These are phyloP conservation scores for Microchrysa polita DNA, from an alignment of 2,888 invertebrate species.

Conservation along the genomic window DNA sequence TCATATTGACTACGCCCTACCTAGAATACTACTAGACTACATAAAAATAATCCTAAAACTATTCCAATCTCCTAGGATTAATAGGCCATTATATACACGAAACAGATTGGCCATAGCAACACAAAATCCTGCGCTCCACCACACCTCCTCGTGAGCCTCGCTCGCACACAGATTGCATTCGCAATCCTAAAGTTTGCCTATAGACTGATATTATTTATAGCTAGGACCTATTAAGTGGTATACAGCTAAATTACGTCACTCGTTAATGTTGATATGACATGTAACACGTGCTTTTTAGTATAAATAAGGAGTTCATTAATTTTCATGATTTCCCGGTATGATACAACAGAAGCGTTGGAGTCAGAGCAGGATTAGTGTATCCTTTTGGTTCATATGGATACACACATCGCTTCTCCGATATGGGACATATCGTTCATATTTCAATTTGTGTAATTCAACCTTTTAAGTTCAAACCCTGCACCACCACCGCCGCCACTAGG, in stretches of 20 bases:
- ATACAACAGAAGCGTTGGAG: constrained; percentile 10
- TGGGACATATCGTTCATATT: constrained; percentile 43
- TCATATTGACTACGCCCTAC: too few species aligned
- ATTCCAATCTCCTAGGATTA: constrained; percentile 22
- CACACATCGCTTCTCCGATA: too few species aligned
- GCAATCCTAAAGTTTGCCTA: constrained; percentile 30
- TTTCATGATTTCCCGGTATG: constrained; percentile 27
- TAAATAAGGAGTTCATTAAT: constrained; percentile 41
- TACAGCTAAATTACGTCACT: constrained; percentile 46
- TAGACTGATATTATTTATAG: constrained; percentile 43
- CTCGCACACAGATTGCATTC: constrained; percentile 16
- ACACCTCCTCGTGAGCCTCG: too few species aligned
- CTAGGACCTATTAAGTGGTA: constrained; percentile 49
- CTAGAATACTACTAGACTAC: background rate
- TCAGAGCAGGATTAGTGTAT: background rate
- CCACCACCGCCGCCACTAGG: too few species aligned
- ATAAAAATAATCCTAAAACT: background rate
- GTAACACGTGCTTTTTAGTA: constrained; percentile 44
- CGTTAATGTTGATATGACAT: constrained; percentile 43
- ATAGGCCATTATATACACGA: background rate
- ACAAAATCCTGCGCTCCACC: background rate
- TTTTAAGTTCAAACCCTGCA: constrained; percentile 17
- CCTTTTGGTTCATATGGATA: constrained; percentile 8
- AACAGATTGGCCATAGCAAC: background rate
- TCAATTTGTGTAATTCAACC: constrained; percentile 35